phyloP scores from a whole-genome alignment of 1,140 invertebrate genomes.

The Dryas iulia region DNA sequence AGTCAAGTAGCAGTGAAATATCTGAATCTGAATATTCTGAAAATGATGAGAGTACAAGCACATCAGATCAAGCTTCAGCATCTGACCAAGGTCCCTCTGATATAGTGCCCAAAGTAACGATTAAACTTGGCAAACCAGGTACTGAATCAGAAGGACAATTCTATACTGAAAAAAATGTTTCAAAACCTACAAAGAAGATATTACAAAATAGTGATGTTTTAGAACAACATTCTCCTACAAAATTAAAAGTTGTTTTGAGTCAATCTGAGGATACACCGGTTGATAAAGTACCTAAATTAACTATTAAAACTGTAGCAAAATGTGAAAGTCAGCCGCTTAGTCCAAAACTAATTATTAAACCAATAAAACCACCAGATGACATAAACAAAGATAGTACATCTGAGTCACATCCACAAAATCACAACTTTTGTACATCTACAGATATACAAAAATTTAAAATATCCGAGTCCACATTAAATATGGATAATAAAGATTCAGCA shows the following conservation, averaged over 20 bases:
- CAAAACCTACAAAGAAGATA: conserved; percentile 71
- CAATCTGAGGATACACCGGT: conserved; percentile 59
- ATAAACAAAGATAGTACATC: conserved; percentile 39
- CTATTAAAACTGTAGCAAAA: conserved; percentile 71
- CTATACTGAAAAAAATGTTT: conserved; percentile 70
- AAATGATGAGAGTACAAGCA: conserved; percentile 75
- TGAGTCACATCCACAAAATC: conserved; percentile 33
- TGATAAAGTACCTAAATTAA: conserved; percentile 72
- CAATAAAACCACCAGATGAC: conserved; percentile 57
- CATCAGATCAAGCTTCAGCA: conserved; percentile 67
- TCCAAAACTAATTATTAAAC: conserved; percentile 70
- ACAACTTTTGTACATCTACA: conserved; percentile 14
- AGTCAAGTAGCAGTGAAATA: conserved; percentile 78
- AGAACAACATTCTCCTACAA: conserved; percentile 45
- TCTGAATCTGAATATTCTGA: conserved; percentile 78
- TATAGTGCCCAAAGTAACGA: conserved; percentile 72
- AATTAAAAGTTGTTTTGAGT: conserved; percentile 61
- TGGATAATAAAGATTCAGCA: conserved; percentile 49
- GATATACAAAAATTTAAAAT: conserved; percentile 62
- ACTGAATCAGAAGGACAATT: conserved; percentile 71
- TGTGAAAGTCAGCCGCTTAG: conserved; percentile 65
- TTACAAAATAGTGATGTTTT: conserved; percentile 61
- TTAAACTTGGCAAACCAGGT: conserved; percentile 73
- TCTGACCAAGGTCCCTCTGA: conserved; percentile 65
- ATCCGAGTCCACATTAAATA: conserved; percentile 47